Evolutionary conservation across 2,113 vertebrate genomes (phyloP).

Genomic region (Emydocephalus ijimae): DNA sequence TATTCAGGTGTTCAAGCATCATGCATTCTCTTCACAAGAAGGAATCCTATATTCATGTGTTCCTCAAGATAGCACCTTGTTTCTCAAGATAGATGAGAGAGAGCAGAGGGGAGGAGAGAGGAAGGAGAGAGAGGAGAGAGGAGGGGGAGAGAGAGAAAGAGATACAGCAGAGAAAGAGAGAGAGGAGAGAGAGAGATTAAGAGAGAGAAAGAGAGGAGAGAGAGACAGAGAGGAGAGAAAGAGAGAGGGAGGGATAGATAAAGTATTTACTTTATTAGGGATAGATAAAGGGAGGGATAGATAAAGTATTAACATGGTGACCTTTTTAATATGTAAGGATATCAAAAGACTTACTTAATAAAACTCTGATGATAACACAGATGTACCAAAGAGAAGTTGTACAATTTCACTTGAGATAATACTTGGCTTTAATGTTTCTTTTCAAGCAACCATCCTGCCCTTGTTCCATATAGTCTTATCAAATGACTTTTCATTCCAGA

Average conservation of each 20-base stretch:
- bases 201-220: too few species aligned
- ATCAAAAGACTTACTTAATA: background rate
- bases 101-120: too few species aligned
- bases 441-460: background rate
- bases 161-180: too few species aligned
- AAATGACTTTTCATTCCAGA: slow-evolving; percentile 36
- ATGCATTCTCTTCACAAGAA: background rate
- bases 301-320: background rate
- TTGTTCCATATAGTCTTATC: slow-evolving; percentile 12
- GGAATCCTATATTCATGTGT: background rate
- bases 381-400: slow-evolving; percentile 16
- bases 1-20: background rate
- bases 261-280: too few species aligned
- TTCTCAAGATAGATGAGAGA: background rate
- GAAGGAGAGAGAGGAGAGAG: too few species aligned
- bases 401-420: slow-evolving; percentile 5
- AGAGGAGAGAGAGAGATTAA: too few species aligned
- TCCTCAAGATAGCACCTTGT: background rate
- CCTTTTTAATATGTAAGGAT: background rate
- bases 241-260: too few species aligned
- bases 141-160: too few species aligned
- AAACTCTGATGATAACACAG: background rate
- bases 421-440: background rate
- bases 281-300: too few species aligned
- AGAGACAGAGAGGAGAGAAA: too few species aligned